These are phyloP conservation scores for Rhinolophus sinicus DNA, from an alignment of 2,113 vertebrate genomes.

Conservation along the genomic window DNA sequence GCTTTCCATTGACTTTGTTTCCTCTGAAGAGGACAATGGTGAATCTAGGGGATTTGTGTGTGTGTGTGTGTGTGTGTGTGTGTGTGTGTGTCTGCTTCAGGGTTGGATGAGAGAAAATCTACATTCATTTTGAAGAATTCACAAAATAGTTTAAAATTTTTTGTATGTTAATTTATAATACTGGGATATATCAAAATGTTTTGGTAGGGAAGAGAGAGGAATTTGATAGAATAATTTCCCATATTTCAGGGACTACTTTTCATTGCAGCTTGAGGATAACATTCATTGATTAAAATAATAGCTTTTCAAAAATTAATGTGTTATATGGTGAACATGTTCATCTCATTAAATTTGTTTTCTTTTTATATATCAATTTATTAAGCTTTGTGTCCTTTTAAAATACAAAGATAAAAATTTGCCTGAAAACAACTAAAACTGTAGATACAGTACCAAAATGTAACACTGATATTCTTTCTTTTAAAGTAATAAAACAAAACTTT, in stretches of 20 bases:
- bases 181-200: neutral
- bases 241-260: neutral
- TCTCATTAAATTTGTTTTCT: neutral
- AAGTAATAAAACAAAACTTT: neutral
- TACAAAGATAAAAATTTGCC: neutral
- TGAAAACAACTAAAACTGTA: constrained; percentile 30
- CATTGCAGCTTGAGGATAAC: neutral
- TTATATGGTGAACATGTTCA: neutral
- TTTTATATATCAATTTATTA: neutral
- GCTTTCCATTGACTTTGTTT: neutral
- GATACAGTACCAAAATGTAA: neutral
- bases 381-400: neutral
- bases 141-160: neutral
- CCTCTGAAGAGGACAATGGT: neutral
- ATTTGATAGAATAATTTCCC: neutral
- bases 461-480: neutral
- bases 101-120: neutral
- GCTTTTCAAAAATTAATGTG: neutral
- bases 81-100: neutral
- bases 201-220: neutral
- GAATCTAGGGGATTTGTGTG: neutral
- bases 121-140: neutral
- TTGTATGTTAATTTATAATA: constrained; percentile 13
- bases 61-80: constrained; percentile 6
- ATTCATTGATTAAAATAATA: constrained; percentile 2